A percentile compares a stretch with the other conserved stretches of the same genome.
Evolutionary conservation across 1,140 invertebrate species (phyloP).

Genomic region (Calliphora vicina): DNA sequence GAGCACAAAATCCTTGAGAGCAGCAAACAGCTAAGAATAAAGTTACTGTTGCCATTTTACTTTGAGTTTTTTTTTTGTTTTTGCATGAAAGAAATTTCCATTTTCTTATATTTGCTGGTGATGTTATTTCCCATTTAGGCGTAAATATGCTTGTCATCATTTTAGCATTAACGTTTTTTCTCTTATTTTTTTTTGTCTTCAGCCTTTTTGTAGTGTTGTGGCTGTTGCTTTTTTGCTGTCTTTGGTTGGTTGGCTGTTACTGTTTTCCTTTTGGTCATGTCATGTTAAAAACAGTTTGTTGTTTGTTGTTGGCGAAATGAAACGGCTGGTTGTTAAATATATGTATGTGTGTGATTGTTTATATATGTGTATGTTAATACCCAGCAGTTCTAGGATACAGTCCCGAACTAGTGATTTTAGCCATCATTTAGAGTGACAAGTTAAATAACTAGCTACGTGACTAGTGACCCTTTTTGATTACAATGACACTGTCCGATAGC

Average conservation of each 20-base stretch:
- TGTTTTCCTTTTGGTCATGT: conserved; percentile 1
- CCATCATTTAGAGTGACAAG: too few relatives aligned
- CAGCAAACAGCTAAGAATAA: background rate
- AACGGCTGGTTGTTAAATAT: background rate
- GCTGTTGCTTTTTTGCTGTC: background rate
- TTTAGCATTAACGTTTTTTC: background rate
- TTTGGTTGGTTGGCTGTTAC: background rate
- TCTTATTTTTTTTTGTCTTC: background rate
- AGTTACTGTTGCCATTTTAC: background rate
- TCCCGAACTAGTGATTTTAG: too few relatives aligned
- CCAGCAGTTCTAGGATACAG: too few relatives aligned
- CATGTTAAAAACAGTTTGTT: background rate
- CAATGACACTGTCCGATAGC: too few relatives aligned
- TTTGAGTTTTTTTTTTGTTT: background rate
- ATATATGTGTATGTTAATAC: too few relatives aligned
- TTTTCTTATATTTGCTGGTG: background rate
- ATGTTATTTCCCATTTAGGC: conserved; percentile 11
- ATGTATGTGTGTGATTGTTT: background rate
- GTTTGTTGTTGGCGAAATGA: background rate
- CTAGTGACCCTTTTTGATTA: too few relatives aligned
- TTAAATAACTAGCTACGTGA: too few relatives aligned
- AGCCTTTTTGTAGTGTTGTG: background rate
- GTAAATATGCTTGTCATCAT: conserved; percentile 11
- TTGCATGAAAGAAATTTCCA: background rate
- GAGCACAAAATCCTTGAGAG: background rate